Evolutionary conservation across 2,888 invertebrate genomes (phyloP), one percentile per base, ranked within the genome.

Genomic region (Metacarcinus magister): DNA sequence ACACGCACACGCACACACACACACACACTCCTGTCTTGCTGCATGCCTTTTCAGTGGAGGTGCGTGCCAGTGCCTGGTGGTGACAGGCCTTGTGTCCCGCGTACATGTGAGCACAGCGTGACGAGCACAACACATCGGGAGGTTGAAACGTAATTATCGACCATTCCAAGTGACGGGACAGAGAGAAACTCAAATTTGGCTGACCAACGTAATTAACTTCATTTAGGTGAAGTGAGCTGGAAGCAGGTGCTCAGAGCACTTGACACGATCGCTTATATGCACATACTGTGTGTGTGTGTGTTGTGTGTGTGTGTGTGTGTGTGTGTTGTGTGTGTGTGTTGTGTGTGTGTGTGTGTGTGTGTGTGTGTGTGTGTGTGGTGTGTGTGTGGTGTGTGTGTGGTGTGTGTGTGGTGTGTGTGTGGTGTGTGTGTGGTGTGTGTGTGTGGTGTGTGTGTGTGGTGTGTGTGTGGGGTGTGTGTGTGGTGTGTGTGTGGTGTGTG

Each of bases 181-280:
- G 5, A 82, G 82, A 82, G 82, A 82, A 32, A 82, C 32, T 32
- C 32, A 82, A 32, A 82, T 82, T 82, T 13, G 82, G 82, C 82
- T 82, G 82, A 82, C 82, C 82, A 82, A 82, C 82, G 82, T 82
- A 82, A 82, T 82, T 82, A 82, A 82, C 82, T 82, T 82, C 82
- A 82, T 82, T 82, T 32, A 32, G 32, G 82, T 16, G 10, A 16
- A 82, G 82, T 32, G 82, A 82, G 32, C 32, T 32, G 32, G 82
- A 82, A 32, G 32, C 82, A 82, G 32, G 32, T 82, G 32, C 32
- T 32, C 13, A 2, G 82, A 82, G 67, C 67, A 67, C 67, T 67
- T 67, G 67, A 67, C 67, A n/a, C 67, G n/a, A n/a, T 4, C n/a
- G 67, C 67, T n/a, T 67, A n/a, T 67, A n/a, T n/a, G 67, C n/a